phyloP scores from a whole-genome alignment of 2,113 vertebrate species.

The Elephas maximus region DNA sequence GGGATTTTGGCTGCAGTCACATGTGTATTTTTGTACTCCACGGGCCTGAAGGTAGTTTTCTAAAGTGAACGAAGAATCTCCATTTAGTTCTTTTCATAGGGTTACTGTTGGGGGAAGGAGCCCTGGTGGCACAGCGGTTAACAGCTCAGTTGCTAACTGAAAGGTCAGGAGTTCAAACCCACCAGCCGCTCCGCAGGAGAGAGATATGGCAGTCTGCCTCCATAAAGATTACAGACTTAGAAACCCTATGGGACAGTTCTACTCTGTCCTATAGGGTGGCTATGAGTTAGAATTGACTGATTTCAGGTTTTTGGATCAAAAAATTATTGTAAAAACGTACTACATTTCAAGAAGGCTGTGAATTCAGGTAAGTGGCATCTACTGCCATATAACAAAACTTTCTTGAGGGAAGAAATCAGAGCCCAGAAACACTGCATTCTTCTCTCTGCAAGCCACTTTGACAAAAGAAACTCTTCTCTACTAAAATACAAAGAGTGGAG shows the following conservation, averaged over 20 bases:
- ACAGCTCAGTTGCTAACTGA: background rate
- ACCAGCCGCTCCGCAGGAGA: background rate
- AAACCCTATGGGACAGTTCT: background rate
- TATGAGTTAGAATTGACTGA: background rate
- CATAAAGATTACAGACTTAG: background rate
- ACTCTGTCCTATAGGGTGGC: background rate
- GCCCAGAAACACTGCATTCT: background rate
- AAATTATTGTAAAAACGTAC: background rate
- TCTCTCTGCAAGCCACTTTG: background rate
- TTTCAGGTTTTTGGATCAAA: background rate
- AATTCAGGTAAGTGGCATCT: background rate
- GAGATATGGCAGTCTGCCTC: background rate
- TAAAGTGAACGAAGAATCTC: background rate
- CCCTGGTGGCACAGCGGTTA: background rate
- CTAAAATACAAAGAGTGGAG: slow-evolving; percentile 26
- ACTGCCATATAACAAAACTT: background rate
- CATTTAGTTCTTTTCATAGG: background rate
- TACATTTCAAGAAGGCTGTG: background rate
- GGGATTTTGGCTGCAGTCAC: background rate
- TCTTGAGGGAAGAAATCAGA: background rate
- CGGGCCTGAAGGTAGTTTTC: background rate
- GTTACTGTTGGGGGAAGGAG: background rate
- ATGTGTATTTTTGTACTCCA: background rate
- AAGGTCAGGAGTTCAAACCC: background rate
- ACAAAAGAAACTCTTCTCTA: background rate